phyloP scores from a whole-genome alignment of 1,140 invertebrate species.

The Pseudachorutes palmiensis region DNA sequence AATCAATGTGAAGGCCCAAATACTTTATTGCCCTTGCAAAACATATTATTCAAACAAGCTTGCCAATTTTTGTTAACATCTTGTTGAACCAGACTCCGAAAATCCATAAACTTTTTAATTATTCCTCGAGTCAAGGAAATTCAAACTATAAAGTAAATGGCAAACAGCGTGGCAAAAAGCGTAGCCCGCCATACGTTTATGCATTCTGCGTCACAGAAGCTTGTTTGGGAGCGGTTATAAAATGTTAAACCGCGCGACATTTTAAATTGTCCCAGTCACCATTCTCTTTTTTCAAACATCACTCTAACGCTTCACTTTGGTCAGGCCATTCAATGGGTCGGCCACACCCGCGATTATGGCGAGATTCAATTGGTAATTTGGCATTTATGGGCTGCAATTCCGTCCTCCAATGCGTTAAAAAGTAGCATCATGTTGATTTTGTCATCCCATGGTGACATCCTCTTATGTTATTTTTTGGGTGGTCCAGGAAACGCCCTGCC shows the following conservation, averaged over 20 bases:
- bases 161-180: background rate
- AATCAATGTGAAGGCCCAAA: too few relatives aligned
- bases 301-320: too few relatives aligned
- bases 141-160: background rate
- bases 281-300: too few relatives aligned
- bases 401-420: background rate
- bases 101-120: background rate
- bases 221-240: background rate
- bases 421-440: background rate
- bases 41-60: too few relatives aligned
- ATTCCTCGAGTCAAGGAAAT: background rate
- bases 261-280: background rate
- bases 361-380: background rate
- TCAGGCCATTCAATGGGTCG: background rate
- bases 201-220: background rate
- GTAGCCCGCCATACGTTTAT: too few relatives aligned
- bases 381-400: background rate
- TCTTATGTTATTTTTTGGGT: background rate
- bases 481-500: background rate
- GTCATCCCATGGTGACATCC: background rate
- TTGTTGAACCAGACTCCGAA: too few relatives aligned
- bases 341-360: background rate
- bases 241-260: background rate
- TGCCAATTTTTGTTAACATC: too few relatives aligned
- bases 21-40: too few relatives aligned